These are phyloP conservation scores for Hypolimnas misippus DNA, from an alignment of 2,888 invertebrate genomes.

Conservation along the genomic window DNA sequence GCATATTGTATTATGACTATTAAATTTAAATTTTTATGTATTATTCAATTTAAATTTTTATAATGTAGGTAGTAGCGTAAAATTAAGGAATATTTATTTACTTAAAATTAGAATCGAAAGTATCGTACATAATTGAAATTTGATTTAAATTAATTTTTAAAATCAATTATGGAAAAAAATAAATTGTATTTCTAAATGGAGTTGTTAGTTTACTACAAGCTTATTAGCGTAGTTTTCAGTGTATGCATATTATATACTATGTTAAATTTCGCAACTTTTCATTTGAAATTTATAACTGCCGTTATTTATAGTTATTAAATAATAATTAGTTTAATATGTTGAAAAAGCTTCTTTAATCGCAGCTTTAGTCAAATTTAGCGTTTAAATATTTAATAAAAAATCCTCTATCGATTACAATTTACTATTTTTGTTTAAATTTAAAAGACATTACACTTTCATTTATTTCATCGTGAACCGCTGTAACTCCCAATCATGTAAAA, in stretches of 20 bases:
- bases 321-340: neutral
- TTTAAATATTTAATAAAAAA: neutral
- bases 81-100: conserved; percentile 9
- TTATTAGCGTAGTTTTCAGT: neutral
- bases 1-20: conserved; percentile 1
- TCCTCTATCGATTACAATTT: neutral
- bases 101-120: neutral
- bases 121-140: neutral
- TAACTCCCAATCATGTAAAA: neutral
- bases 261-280: neutral
- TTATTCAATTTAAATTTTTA: neutral
- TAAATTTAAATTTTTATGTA: neutral
- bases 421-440: neutral
- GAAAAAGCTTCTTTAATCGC: neutral
- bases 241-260: neutral
- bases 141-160: neutral
- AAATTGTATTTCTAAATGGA: neutral
- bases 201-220: neutral
- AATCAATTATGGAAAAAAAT: too few relatives aligned
- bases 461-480: neutral
- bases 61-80: neutral
- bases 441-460: neutral
- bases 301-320: neutral
- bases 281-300: conserved; percentile 1
- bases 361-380: neutral